A percentile compares a stretch with the other conserved stretches of the same genome.
Conservation (phyloP, 2,797 vertebrate genomes). For the Brachyrhaphis roseni region DNA sequence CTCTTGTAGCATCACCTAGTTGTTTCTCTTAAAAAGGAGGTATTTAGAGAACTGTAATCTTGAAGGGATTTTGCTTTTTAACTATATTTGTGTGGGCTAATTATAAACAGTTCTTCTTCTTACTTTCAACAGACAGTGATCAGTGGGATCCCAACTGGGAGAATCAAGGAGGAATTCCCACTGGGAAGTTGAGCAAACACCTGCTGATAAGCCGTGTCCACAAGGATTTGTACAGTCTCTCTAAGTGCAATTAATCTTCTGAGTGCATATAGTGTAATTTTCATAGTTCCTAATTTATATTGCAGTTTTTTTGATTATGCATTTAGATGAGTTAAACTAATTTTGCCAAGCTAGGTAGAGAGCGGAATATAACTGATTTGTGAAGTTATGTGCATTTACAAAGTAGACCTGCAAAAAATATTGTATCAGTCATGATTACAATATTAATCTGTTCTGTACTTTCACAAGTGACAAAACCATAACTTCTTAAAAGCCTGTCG, state of each 20-base stretch:
- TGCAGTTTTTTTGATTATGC: not conserved
- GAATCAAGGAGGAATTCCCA: slow-evolving; percentile 5
- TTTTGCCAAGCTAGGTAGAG: not conserved
- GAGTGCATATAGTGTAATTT: not conserved
- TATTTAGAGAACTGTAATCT: not conserved
- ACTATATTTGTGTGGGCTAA: not conserved
- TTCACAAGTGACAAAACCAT: not conserved
- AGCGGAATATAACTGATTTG: not conserved
- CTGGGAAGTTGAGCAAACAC: not conserved
- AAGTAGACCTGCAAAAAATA: not conserved
- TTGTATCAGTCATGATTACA: not conserved
- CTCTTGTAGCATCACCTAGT: not conserved
- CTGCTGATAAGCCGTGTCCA: not conserved
- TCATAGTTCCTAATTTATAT: not conserved
- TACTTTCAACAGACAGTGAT: not conserved
- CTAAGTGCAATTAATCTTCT: not conserved
- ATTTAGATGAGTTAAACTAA: not conserved
- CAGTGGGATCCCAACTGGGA: not conserved
- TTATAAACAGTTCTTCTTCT: not conserved
- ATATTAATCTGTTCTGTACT: not conserved
- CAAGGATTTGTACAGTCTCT: not conserved
- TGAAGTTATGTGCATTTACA: not conserved
- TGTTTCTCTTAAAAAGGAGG: not conserved
- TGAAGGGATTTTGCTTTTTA: not conserved
- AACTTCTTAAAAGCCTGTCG: not conserved